phyloP scores from a whole-genome alignment of 2,113 vertebrate genomes.

The Garra rufa region DNA sequence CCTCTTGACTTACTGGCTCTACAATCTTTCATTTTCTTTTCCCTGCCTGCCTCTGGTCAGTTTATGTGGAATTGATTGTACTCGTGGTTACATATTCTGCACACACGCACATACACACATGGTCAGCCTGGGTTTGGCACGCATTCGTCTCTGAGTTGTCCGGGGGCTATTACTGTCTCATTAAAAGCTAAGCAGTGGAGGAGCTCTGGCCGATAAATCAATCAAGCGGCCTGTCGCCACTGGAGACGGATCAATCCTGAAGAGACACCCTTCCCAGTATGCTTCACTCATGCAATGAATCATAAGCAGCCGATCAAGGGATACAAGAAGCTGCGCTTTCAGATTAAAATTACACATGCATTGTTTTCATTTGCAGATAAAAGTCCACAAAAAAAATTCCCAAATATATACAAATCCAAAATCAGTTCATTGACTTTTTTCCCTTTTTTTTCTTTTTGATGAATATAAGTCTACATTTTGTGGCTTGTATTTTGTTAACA shows the following conservation, averaged over 20 bases:
- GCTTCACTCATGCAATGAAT: slow-evolving; percentile 65
- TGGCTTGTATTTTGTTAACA: background rate
- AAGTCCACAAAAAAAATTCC: background rate
- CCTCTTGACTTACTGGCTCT: background rate
- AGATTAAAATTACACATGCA: background rate
- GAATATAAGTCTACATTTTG: background rate
- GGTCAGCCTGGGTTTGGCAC: slow-evolving; percentile 60
- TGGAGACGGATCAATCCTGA: slow-evolving; percentile 70
- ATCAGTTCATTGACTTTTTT: background rate
- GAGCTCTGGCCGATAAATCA: slow-evolving; percentile 73
- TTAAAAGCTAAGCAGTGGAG: slow-evolving; percentile 72
- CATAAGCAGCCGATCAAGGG: slow-evolving; percentile 55
- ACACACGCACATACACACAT: slow-evolving; percentile 58
- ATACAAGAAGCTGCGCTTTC: background rate
- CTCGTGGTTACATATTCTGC: slow-evolving; percentile 70
- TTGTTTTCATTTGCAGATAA: background rate
- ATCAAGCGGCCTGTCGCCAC: slow-evolving; percentile 72
- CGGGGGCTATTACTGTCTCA: slow-evolving; percentile 77
- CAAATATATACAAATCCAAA: background rate
- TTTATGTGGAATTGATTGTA: slow-evolving; percentile 66
- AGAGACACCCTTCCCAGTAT: slow-evolving; percentile 66
- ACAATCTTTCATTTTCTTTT: slow-evolving; percentile 43
- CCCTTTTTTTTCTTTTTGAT: background rate
- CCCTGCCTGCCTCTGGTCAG: slow-evolving; percentile 50
- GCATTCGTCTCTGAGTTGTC: slow-evolving; percentile 67